Percentiles rank a stretch among this genome's conserved stretches.
Conservation (phyloP, 2,797 vertebrate species). For the Amazonetta brasiliensis region DNA sequence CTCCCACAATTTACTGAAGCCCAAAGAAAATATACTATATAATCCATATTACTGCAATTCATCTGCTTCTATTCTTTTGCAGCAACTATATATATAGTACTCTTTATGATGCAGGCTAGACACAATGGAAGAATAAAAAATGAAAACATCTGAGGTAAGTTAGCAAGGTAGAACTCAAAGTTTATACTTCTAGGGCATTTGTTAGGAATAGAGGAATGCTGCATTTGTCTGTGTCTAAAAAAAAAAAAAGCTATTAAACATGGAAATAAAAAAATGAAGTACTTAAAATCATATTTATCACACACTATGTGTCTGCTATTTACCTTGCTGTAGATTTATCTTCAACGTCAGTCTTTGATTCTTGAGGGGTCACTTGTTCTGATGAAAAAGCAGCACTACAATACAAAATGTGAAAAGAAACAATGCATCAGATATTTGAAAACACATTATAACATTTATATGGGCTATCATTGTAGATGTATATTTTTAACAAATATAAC, state of each 20-base stretch:
- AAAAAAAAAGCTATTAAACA: background rate
- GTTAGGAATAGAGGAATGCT: background rate
- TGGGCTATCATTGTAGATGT: background rate
- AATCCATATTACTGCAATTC: background rate
- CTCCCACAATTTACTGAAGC: background rate
- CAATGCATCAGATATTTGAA: background rate
- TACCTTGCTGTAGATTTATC: slow-evolving; percentile 72
- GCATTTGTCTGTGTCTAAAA: background rate
- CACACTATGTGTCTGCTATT: background rate
- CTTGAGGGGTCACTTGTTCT: slow-evolving; percentile 8
- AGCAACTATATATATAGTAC: background rate
- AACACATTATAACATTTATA: background rate
- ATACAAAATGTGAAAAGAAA: background rate
- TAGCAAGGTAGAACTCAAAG: background rate
- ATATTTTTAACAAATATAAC: background rate
- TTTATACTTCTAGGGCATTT: background rate
- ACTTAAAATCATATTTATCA: background rate
- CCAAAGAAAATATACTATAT: background rate
- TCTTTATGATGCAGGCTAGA: background rate
- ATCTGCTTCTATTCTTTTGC: background rate
- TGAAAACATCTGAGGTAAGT: background rate
- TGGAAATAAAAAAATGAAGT: background rate
- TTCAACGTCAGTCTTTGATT: slow-evolving; percentile 1
- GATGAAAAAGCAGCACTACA: slow-evolving; percentile 45
- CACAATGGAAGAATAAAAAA: background rate